Base-by-base conservation (phyloP, 2,113 vertebrate species). In the Pangasianodon hypophthalmus region DNA sequence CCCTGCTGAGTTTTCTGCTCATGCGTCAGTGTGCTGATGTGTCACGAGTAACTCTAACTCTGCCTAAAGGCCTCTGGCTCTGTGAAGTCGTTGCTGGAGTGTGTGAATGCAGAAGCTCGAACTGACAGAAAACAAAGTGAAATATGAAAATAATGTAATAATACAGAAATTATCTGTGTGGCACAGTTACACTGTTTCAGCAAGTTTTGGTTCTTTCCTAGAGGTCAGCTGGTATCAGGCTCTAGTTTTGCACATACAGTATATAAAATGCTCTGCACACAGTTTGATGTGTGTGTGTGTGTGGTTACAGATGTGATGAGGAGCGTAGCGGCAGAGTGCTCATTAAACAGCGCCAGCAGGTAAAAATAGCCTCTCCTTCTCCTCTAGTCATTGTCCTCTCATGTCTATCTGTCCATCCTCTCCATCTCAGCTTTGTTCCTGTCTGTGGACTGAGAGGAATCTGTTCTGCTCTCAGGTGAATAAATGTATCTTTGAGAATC, bases 291-390 rank as follows among this genome's bases (percentile, higher is more conserved):
- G 79, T 92, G 85, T 83, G 79, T 92, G 85, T 86, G 84, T 81
- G 29, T 71, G 79, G 48, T 44, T 87, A 50, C 80, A 9, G 44
- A 56, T 90, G 41, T 84, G 77, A 69, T 52, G 56, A 64, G 69
- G 69, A 48, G 18, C 10, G 18, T 26, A 77, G 44, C 24, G 95
- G 96, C 67, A 95, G 94, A 92, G 90, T 96, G 93, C 93, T 97
- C 96, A 37, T 95, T 95, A 85, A 97, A 96, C 95, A 96, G 95
- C 91, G 96, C 96, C 84, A 96, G 95, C 94, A 96, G 97, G 97
- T 96, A 92, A 56, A 87, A 69, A 75, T 88, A 29, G 52, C 37
- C 83, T 84, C 32, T 84, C 75, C 86, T 37, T 56, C 26, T 84
- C 46, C 69, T 89, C 54, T 80, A 18, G 60, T 87, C 41, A 26